Percentiles rank a stretch among this genome's conserved stretches.
phyloP scores from a whole-genome alignment of 64 coral and sea anemone species.

The Stichodactyla helianthus region DNA sequence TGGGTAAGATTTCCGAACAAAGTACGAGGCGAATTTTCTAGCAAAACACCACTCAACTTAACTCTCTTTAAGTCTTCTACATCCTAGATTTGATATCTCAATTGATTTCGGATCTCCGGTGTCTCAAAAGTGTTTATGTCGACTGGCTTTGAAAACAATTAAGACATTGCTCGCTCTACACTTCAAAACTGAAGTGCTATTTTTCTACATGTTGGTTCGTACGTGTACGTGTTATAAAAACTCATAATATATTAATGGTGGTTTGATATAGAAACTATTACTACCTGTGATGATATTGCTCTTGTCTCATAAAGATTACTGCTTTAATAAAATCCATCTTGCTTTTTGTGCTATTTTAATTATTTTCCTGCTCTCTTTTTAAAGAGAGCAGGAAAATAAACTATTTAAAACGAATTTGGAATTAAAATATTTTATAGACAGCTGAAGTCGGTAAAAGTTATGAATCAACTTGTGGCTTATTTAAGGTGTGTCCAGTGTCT shows the following conservation, averaged over 20 bases:
- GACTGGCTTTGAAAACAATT: not conserved
- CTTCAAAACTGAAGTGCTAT: not conserved
- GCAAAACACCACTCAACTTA: not conserved
- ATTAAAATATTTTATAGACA: not conserved
- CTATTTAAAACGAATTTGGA: not conserved
- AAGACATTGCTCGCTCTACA: not conserved
- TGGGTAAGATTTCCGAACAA: constrained; percentile 58
- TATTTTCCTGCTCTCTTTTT: not conserved
- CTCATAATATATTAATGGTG: constrained; percentile 3
- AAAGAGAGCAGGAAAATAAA: not conserved
- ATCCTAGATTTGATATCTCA: not conserved
- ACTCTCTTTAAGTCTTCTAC: not conserved
- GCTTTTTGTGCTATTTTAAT: too few relatives aligned
- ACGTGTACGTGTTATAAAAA: not conserved
- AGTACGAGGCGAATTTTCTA: not conserved
- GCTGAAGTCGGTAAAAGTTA: too few relatives aligned
- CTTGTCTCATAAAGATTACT: not conserved
- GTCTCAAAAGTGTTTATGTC: not conserved
- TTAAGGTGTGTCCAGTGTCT: too few relatives aligned
- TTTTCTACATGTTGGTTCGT: not conserved
- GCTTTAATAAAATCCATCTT: not conserved
- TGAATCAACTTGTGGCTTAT: too few relatives aligned
- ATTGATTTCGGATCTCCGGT: not conserved
- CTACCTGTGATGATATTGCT: too few relatives aligned
- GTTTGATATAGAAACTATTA: not conserved